Base-by-base conservation (phyloP, 2,113 vertebrate genomes). In the Astatoreochromis straeleni region DNA sequence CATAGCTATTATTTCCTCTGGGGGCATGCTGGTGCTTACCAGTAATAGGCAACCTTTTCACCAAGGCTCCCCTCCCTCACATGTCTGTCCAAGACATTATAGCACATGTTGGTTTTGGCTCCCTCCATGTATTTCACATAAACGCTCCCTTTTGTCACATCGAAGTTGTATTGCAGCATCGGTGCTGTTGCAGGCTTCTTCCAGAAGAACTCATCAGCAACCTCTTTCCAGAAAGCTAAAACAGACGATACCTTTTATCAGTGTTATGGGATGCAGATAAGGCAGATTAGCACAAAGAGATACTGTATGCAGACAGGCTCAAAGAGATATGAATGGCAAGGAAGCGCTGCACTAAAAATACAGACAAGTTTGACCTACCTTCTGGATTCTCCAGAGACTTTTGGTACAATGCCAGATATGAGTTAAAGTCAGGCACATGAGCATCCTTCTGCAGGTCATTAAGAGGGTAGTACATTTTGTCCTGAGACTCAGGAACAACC, bases 101-200 rank as follows among this genome's bases (percentile, higher is more conserved):
- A 97, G 92, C 97, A 97, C 6, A 97, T 94, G 89, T 97, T 97
- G 88, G 97, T 97, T 92, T 96, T 97, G 51, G 96, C 97, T 51
- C 96, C 97, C 86, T 97, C 96, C 97, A 97, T 96, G 91, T 94
- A 97, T 81, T 97, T 97, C 54, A 97, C 83, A 55, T 92, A 96
- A 70, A 97, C 79, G 80, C 86, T 95, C 19, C 95, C 97, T 87
- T 96, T 97, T 4, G 95, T 97, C 55, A 97, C 89, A 57, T 97
- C 96, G 55, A 97, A 97, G 92, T 97, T 97, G 85, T 97, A 95
- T 85, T 96, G 95, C 83, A 97, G 87, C 68, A 97, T 88, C 33
- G 90, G 92, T 12, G 96, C 97, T 4, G 93, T 93, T 3, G 96
- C 94, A 4, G 95, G 93, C 26, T 93, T 96, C 89, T 97, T 96